Conservation (phyloP, 92 coral and sea anemone species). For the Epizoanthus scotinus region DNA sequence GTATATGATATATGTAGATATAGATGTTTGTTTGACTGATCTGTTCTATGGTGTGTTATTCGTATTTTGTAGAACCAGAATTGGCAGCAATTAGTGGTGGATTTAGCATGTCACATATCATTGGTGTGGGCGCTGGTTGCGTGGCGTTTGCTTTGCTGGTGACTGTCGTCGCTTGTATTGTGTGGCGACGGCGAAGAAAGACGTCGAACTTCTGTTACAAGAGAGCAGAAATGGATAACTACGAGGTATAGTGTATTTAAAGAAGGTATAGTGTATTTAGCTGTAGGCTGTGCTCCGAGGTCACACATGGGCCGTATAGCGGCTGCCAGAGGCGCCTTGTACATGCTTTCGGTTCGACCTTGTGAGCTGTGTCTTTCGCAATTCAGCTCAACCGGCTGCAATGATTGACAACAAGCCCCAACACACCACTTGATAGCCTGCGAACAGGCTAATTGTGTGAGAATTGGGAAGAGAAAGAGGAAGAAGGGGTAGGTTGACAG, state of each 20-base stretch:
- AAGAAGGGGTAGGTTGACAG: too few species aligned
- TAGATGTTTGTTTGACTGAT: background rate
- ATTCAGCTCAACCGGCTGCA: too few species aligned
- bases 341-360: too few species aligned
- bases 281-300: too few species aligned
- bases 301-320: too few species aligned
- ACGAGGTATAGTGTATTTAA: slow-evolving; percentile 52
- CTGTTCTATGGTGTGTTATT: background rate
- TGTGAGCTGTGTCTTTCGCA: too few species aligned
- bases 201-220: slow-evolving; percentile 75
- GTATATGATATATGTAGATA: background rate
- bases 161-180: slow-evolving; percentile 36
- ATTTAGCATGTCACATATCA: slow-evolving; percentile 43
- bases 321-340: too few species aligned
- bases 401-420: too few species aligned
- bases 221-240: slow-evolving; percentile 69
- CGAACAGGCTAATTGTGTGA: too few species aligned
- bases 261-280: too few species aligned
- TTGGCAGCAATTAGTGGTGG: background rate
- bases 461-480: too few species aligned
- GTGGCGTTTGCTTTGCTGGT: slow-evolving; percentile 55
- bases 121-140: slow-evolving; percentile 62
- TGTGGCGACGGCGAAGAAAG: slow-evolving; percentile 75
- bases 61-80: background rate
- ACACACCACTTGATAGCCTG: too few species aligned